Evolutionary conservation across 92 coral and sea anemone species (phyloP).

Genomic region (Paramuricea clavata): DNA sequence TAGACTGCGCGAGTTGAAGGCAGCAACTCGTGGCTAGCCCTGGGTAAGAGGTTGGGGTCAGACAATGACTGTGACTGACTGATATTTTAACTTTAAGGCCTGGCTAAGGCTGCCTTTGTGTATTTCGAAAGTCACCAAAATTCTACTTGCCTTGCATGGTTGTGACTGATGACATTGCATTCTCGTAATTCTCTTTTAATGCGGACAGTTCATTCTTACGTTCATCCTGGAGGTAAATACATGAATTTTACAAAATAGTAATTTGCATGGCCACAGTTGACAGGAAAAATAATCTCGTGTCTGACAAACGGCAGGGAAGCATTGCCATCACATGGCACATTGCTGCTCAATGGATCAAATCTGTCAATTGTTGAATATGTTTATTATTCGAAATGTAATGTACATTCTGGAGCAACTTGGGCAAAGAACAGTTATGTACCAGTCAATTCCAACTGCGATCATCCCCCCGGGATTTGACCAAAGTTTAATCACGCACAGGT

Average conservation of each 20-base stretch:
- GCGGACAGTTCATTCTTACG: not conserved
- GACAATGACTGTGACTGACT: too few species aligned
- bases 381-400: too few species aligned
- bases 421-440: too few species aligned
- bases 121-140: not conserved
- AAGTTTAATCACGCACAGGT: too few species aligned
- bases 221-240: not conserved
- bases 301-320: not conserved
- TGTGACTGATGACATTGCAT: not conserved
- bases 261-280: not conserved
- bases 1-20: too few species aligned
- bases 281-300: not conserved
- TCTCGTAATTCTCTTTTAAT: not conserved
- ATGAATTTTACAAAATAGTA: not conserved
- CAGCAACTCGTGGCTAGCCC: too few species aligned
- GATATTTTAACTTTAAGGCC: not conserved
- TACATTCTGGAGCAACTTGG: too few species aligned
- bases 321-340: too few species aligned
- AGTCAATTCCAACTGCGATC: too few species aligned
- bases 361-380: too few species aligned
- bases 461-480: too few species aligned
- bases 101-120: not conserved
- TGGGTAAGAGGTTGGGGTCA: too few species aligned
- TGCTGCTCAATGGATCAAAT: not conserved
- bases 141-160: constrained; percentile 7